A percentile compares a stretch with the other conserved stretches of the same genome.
Evolutionary conservation across 2,113 vertebrate species (phyloP).

Genomic region (Smithornis capensis): DNA sequence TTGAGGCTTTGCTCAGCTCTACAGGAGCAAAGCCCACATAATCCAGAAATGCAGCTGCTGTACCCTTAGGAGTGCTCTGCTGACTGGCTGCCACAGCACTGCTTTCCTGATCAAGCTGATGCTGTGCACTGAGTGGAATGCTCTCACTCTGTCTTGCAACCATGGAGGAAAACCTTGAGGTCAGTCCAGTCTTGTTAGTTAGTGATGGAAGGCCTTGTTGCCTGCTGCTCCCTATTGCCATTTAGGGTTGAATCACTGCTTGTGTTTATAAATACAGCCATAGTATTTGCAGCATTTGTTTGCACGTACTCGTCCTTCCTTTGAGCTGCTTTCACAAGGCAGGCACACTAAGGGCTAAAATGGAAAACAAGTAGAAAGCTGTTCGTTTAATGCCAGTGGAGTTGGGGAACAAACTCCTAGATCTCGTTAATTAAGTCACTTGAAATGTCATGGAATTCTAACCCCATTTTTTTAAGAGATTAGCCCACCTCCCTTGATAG

Average conservation of each 20-base stretch:
- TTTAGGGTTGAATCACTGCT: slow-evolving; percentile 8
- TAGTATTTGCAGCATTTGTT: background rate
- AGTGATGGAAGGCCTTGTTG: slow-evolving; percentile 25
- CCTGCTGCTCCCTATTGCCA: background rate
- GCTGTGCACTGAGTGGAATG: background rate
- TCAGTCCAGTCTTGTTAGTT: background rate
- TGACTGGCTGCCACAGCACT: background rate
- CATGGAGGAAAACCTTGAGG: background rate
- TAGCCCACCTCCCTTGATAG: background rate
- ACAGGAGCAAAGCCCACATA: fast-evolving
- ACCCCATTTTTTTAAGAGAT: background rate
- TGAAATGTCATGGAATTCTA: background rate
- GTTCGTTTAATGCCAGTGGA: background rate
- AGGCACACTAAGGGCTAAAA: background rate
- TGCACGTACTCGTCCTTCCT: background rate
- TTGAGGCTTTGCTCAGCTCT: background rate
- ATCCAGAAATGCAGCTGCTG: background rate
- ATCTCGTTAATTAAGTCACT: background rate
- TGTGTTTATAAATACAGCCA: background rate
- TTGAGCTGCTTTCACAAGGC: background rate
- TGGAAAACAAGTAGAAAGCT: background rate
- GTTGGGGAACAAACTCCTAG: background rate
- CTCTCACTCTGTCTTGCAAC: background rate
- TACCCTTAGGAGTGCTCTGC: background rate
- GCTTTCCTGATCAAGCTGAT: background rate